A percentile compares a stretch with the other conserved stretches of the same genome.
These are phyloP conservation scores for Mylabris phalerata DNA, from an alignment of 1,140 invertebrate species.

Conservation along the genomic window DNA sequence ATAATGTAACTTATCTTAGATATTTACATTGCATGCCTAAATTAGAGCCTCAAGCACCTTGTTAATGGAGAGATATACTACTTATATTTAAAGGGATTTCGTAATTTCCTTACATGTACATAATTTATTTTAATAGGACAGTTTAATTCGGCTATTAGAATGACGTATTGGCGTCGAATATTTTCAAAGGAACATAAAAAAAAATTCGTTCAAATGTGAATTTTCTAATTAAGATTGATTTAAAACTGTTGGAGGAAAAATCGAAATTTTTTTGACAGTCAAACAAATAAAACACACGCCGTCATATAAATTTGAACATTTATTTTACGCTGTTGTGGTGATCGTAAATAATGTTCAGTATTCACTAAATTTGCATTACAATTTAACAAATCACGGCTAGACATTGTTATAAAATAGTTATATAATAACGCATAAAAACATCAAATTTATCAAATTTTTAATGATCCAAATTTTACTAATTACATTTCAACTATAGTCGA, in stretches of 20 bases:
- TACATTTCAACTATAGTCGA: constrained; percentile 1
- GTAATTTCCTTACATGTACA: constrained; percentile 25
- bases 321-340: constrained; percentile 14
- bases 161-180: constrained; percentile 18
- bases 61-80: constrained; percentile 27
- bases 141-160: constrained; percentile 23
- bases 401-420: constrained; percentile 4
- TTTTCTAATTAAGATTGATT: too few species aligned
- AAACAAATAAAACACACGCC: constrained; percentile 12
- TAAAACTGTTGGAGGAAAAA: neutral
- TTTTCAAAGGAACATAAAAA: neutral
- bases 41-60: constrained; percentile 24
- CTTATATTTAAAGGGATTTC: constrained; percentile 26
- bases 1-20: constrained; percentile 23
- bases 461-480: constrained; percentile 11
- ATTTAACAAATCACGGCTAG: constrained; percentile 13
- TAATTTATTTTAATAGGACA: constrained; percentile 27
- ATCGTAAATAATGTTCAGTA: constrained; percentile 13
- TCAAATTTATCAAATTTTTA: constrained; percentile 14
- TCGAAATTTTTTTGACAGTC: constrained; percentile 4
- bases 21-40: constrained; percentile 25
- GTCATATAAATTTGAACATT: constrained; percentile 12
- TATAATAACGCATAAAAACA: constrained; percentile 8
- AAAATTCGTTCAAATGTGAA: too few species aligned
- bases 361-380: constrained; percentile 16